Base-by-base conservation (phyloP, 2,797 vertebrate genomes). In the Hypotaenidia philippensis region DNA sequence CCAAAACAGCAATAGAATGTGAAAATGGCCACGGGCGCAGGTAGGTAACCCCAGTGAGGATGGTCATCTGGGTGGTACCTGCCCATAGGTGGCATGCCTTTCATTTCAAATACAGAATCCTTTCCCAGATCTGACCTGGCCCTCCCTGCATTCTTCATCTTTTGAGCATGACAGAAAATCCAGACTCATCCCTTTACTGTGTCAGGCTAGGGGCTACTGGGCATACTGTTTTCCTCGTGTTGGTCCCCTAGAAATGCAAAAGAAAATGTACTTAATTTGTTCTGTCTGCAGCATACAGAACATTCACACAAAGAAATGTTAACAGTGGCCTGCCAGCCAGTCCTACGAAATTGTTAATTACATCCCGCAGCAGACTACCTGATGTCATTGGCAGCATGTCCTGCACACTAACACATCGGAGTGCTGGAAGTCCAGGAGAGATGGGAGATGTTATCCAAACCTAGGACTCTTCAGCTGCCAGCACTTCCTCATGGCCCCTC, bases 1-100 rank as follows among this genome's bases (percentile, higher is more conserved):
- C 19, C n/a, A 32, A 61, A 86, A 4, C 9, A 50, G 34, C 13
- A 65, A 32, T 75, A 40, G 32, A 65, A 71, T 47, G 20, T 78
- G 79, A 31, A 53, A 45, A 53, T 44, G 60, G 32, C 65, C 8
- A 0, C 5, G 50, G 50, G 25, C 65, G 29, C 32, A 21, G 49
- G 45, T 60, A 16, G 7, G 56, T 71, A 60, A 44, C 0, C 0
- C 27, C n/a, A 38, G 55, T 9, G 63, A 45, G 59, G 36, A 25
- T 21, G n/a, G 16, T 40, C 3, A 23, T 69, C 53, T 71, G 49
- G 53, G 8, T 72, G 70, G 31, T 55, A 56, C 59, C 88, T 84
- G 85, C 95, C 94, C 94, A 50, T 78, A 91, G 93, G 69, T 94
- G 94, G 87, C 85, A 91, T 86, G 85, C 36, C 85, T 78, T 86